A percentile compares a stretch with the other conserved stretches of the same genome.
These are phyloP conservation scores for Cryptomyrus ogoouensis DNA, from an alignment of 2,113 vertebrate species.

Conservation along the genomic window DNA sequence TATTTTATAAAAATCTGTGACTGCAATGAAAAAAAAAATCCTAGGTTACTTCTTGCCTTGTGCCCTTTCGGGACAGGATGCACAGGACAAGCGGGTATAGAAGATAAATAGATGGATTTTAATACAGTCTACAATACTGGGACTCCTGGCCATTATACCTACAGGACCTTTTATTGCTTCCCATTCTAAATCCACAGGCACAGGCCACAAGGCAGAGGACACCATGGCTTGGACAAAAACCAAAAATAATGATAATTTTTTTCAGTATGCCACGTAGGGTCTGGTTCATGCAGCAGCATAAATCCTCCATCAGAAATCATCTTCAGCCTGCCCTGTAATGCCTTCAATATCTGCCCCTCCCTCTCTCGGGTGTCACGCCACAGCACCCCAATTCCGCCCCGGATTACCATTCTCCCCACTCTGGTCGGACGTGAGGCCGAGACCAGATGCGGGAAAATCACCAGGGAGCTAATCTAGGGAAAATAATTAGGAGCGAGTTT, in stretches of 20 bases:
- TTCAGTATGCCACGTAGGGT: not conserved
- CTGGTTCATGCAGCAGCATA: not conserved
- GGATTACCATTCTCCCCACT: not conserved
- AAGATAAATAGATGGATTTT: not conserved
- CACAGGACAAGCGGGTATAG: not conserved
- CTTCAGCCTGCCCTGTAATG: not conserved
- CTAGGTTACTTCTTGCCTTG: conserved; percentile 12
- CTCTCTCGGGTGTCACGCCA: not conserved
- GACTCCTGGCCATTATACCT: not conserved
- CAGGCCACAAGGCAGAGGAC: not conserved
- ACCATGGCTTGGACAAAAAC: not conserved
- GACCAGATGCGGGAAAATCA: conserved; percentile 2
- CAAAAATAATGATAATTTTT: not conserved
- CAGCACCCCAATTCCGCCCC: not conserved
- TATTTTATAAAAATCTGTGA: too few species aligned
- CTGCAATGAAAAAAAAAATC: not conserved
- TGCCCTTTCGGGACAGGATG: not conserved
- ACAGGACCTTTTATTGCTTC: not conserved
- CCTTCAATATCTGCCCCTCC: not conserved
- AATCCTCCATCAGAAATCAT: not conserved
- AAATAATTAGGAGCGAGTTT: conserved; percentile 1
- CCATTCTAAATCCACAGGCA: not conserved
- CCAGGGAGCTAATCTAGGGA: not conserved
- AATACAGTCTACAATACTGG: not conserved
- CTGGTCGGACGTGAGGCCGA: not conserved